Evolutionary conservation across 2,888 invertebrate genomes (phyloP), one percentile per base, ranked within the genome.

Genomic region (Nephrotoma appendiculata): DNA sequence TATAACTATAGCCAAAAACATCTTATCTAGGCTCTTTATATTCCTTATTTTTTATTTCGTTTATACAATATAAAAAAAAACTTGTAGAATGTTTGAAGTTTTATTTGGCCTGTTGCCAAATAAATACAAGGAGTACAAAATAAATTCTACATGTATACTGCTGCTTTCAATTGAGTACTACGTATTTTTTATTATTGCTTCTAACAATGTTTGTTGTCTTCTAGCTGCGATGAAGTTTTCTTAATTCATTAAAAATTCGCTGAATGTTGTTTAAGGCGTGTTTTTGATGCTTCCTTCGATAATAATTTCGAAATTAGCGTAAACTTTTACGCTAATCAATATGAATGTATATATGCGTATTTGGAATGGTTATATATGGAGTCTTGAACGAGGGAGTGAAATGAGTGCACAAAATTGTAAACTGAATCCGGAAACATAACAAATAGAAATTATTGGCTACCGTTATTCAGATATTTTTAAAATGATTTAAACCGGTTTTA

Each of bases 11-110:
- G 41, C 44, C 48, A 86, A 44, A 85, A 48, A 86, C 48, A 41
- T 41, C 57, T 45, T 86, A 86, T 86, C 57, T 57, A 57, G 57
- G 48, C 86, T 57, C 86, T 48, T 86, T 57, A 86, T 57, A 86
- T 48, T 84, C 84, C n/a, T 84, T 83, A 9, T 84, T 6, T 84
- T 84, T 42, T 84, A 6, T 41, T 15, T 31, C 71, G 31, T 71
- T 71, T 71, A 31, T 31, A 71, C 71, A 71, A 31, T 71, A 71
- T 31, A 31, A 71, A 71, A 42, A 19, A 84, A 42, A 84, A 84
- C 84, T 84, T 84, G 84, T 84, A 84, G 84, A 84, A 84, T 84
- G 84, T 84, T 84, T 42, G 41, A 84, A 43, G 84, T 84, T 84
- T 84, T 42, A 42, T 84, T 84, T 84, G 84, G 84, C 41, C 41